A percentile compares a stretch with the other conserved stretches of the same genome.
Evolutionary conservation across 2,797 vertebrate genomes (phyloP).

Genomic region (Coccyzus lansbergi): DNA sequence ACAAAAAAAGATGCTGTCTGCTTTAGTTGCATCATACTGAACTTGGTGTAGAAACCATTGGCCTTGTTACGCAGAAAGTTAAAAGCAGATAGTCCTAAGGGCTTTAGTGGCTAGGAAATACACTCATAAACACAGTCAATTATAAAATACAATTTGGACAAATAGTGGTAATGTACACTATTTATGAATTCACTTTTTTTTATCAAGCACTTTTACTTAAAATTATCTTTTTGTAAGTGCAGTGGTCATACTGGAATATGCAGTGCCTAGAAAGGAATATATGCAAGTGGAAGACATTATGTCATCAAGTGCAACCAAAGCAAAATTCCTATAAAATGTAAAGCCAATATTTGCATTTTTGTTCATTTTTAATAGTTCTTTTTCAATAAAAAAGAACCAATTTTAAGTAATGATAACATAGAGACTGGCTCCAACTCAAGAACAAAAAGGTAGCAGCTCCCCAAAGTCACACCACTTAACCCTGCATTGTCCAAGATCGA

Average conservation of each 20-base stretch:
- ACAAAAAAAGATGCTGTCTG: neutral
- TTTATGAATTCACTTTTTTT: neutral
- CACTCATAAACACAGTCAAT: neutral
- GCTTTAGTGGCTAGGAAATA: neutral
- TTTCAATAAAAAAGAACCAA: neutral
- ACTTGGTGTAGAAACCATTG: neutral
- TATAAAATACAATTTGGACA: neutral
- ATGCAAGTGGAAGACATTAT: neutral
- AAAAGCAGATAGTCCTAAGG: neutral
- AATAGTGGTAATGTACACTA: neutral
- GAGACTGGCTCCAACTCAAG: neutral
- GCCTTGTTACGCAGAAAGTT: neutral
- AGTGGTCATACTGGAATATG: neutral
- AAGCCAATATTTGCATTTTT: neutral
- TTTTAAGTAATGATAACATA: neutral
- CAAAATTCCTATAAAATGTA: neutral
- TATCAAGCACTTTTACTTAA: neutral
- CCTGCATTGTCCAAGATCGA: neutral
- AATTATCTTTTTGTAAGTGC: neutral
- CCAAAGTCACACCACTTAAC: neutral
- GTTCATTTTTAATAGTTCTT: neutral
- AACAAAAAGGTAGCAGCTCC: neutral
- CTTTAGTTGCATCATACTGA: neutral
- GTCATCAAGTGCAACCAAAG: neutral
- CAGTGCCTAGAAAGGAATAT: neutral